A percentile compares a stretch with the other conserved stretches of the same genome.
phyloP scores from a whole-genome alignment of 1,140 invertebrate genomes.

The Aporrectodea caliginosa region DNA sequence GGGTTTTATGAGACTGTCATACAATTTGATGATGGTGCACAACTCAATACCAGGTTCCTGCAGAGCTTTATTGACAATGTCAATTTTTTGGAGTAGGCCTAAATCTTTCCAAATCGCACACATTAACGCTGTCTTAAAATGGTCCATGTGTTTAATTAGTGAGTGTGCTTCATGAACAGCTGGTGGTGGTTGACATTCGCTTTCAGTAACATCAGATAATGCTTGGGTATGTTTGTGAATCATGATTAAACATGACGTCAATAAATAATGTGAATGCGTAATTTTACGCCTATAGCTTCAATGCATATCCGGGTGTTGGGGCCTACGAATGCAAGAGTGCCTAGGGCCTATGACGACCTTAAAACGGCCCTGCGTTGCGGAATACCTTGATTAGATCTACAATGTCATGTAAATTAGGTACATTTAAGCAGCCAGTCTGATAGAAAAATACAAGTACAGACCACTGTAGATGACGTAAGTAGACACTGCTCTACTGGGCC shows the following conservation, averaged over 20 bases:
- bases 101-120: constrained; percentile 19
- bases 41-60: constrained; percentile 6
- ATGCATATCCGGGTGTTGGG: neutral
- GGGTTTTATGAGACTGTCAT: constrained; percentile 5
- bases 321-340: neutral
- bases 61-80: constrained; percentile 14
- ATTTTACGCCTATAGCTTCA: neutral
- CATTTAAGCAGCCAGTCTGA: no score
- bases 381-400: no score
- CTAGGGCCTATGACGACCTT: neutral
- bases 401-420: no score
- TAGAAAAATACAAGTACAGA: no score
- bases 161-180: constrained; percentile 8
- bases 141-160: neutral
- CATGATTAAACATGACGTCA: no score
- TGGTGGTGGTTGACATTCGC: constrained; percentile 12
- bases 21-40: constrained; percentile 14
- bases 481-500: no score
- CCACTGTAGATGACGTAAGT: no score
- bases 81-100: constrained; percentile 3
- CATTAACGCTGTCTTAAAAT: constrained; percentile 8
- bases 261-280: neutral
- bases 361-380: neutral
- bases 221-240: neutral
- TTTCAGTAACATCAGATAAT: constrained; percentile 5